phyloP scores from a whole-genome alignment of 2,113 vertebrate genomes.

The Platichthys flesus region DNA sequence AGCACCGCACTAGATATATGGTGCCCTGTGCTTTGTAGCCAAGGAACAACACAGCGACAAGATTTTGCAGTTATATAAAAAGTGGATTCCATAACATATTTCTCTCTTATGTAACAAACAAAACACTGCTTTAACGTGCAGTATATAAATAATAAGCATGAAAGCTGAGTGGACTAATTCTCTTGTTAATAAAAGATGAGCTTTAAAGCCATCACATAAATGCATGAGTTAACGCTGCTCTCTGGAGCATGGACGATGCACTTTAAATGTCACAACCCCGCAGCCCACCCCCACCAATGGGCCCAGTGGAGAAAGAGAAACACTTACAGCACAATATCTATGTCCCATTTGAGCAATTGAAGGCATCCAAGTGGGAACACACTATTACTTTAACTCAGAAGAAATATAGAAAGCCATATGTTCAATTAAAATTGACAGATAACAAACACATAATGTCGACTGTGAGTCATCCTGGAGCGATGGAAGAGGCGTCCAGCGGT shows the following conservation, averaged over 20 bases:
- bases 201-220: conserved; percentile 59
- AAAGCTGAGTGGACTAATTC: conserved; percentile 40
- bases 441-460: conserved; percentile 26
- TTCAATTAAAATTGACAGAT: conserved; percentile 24
- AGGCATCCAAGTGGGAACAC: conserved; percentile 10
- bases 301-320: background rate
- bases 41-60: conserved; percentile 17
- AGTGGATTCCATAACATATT: conserved; percentile 4
- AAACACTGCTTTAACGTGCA: background rate
- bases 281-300: background rate
- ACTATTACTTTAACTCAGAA: conserved; percentile 7
- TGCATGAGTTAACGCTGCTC: conserved; percentile 42
- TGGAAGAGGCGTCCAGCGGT: conserved; percentile 1
- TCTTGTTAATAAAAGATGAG: conserved; percentile 67
- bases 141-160: conserved; percentile 16
- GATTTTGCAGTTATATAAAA: conserved; percentile 26
- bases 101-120: conserved; percentile 44
- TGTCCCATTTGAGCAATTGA: conserved; percentile 25
- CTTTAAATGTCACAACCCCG: conserved; percentile 64
- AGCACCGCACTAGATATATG: conserved; percentile 60
- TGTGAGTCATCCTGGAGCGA: conserved; percentile 24
- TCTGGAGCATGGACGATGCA: conserved; percentile 46
- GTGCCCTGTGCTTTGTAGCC: conserved; percentile 21
- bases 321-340: conserved; percentile 17
- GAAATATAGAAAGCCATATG: conserved; percentile 5